Percentiles rank a stretch among this genome's conserved stretches.
These are phyloP conservation scores for Mesorhabditis sp. DNA, from an alignment of 2,888 invertebrate genomes.

Conservation along the genomic window DNA sequence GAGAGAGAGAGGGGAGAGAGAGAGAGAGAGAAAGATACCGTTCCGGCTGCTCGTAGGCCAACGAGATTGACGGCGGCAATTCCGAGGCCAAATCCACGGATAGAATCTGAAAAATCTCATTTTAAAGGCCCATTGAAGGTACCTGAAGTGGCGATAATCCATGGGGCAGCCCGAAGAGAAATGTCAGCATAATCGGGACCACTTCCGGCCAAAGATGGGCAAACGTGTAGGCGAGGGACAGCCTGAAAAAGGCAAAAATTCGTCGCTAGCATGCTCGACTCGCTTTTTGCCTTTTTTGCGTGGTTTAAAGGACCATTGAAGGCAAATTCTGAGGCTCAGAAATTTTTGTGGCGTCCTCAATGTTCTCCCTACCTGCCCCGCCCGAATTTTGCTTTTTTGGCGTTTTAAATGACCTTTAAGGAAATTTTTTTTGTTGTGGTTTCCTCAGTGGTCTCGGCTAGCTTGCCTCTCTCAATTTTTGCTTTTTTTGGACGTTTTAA, in stretches of 20 bases:
- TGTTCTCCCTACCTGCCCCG: too few relatives aligned
- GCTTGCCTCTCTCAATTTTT: not conserved
- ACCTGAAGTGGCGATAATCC: slow-evolving; percentile 53
- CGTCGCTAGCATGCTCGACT: not conserved
- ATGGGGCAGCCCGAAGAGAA: slow-evolving; percentile 51
- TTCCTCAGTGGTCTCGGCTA: not conserved
- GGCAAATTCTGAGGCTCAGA: too few relatives aligned
- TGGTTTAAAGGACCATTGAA: too few relatives aligned
- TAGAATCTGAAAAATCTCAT: slow-evolving; percentile 38
- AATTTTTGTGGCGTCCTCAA: too few relatives aligned
- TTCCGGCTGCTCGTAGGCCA: slow-evolving; percentile 56
- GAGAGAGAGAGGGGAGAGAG: not conserved
- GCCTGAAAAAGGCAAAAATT: slow-evolving; percentile 19
- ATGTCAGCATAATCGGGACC: slow-evolving; percentile 53
- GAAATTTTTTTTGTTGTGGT: not conserved
- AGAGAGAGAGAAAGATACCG: slow-evolving; percentile 21
- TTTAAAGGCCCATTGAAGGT: not conserved
- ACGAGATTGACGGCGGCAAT: slow-evolving; percentile 53
- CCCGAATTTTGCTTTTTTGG: too few relatives aligned
- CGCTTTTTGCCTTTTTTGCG: too few relatives aligned
- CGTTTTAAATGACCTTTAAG: not conserved
- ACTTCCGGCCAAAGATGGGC: slow-evolving; percentile 57
- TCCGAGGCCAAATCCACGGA: slow-evolving; percentile 54
- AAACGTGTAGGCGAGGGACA: slow-evolving; percentile 54
- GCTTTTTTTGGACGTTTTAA: slow-evolving; percentile 8